phyloP scores from a whole-genome alignment of 2,888 invertebrate genomes.

The Arrhopalites spinosus region DNA sequence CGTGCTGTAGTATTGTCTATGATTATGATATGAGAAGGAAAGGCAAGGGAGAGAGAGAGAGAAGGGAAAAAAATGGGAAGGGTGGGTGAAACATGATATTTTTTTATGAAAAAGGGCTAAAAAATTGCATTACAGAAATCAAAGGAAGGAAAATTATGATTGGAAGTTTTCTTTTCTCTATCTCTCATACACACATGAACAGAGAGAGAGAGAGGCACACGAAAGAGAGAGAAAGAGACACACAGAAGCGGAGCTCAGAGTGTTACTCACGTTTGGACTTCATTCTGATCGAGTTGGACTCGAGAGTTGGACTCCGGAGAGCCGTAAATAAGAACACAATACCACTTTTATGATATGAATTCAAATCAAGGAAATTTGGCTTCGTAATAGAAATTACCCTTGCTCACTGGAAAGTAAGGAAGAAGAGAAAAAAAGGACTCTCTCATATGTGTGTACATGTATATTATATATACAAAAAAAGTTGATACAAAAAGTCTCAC shows the following conservation, averaged over 20 bases:
- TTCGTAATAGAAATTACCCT: constrained; percentile 54
- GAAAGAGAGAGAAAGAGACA: too few species aligned
- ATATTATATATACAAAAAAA: neutral
- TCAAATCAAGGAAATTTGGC: constrained; percentile 56
- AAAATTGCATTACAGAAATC: constrained; percentile 50
- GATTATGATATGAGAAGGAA: neutral
- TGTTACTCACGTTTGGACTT: constrained; percentile 50
- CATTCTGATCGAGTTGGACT: constrained; percentile 54
- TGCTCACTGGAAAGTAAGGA: constrained; percentile 18
- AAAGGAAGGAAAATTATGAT: constrained; percentile 53
- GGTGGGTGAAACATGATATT: constrained; percentile 50
- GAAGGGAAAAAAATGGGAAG: constrained; percentile 31
- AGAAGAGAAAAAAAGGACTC: neutral
- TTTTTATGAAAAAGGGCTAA: constrained; percentile 48
- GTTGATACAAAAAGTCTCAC: constrained; percentile 9
- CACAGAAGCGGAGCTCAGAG: constrained; percentile 15
- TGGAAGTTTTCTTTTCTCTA: constrained; percentile 43
- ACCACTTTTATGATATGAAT: constrained; percentile 54
- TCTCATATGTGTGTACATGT: neutral
- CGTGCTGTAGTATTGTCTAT: too few species aligned
- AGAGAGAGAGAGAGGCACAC: neutral
- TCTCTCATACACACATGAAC: neutral
- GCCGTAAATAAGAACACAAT: constrained; percentile 55
- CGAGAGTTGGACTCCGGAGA: constrained; percentile 53
- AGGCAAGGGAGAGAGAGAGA: constrained; percentile 24